phyloP scores from a whole-genome alignment of 2,888 invertebrate species.

The Heliconius aoede region DNA sequence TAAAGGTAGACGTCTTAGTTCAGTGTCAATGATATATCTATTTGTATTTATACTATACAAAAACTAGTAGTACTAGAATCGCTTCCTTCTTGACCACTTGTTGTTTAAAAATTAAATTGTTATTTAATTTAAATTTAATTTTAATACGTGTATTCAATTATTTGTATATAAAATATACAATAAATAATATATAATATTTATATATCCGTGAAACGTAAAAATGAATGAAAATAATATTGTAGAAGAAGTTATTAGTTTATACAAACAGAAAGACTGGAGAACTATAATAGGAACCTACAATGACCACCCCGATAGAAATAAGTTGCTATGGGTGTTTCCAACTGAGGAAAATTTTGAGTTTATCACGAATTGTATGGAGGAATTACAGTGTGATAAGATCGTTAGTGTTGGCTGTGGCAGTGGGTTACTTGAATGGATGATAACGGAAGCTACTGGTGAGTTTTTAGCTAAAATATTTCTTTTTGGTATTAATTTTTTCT shows the following conservation, averaged over 20 bases:
- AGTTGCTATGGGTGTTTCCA: slow-evolving; percentile 90
- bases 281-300: slow-evolving; percentile 74
- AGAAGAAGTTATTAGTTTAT: slow-evolving; percentile 65
- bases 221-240: slow-evolving; percentile 72
- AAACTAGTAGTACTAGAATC: not conserved
- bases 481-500: not conserved
- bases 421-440: slow-evolving; percentile 92
- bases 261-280: slow-evolving; percentile 76
- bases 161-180: too few species aligned
- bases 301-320: slow-evolving; percentile 79
- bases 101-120: not conserved
- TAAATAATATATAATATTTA: too few species aligned
- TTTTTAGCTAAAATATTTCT: not conserved
- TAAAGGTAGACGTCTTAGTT: slow-evolving; percentile 41
- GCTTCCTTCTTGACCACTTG: not conserved
- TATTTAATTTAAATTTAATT: too few species aligned
- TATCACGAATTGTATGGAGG: slow-evolving; percentile 74
- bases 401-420: slow-evolving; percentile 91
- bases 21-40: slow-evolving; percentile 48
- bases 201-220: not conserved
- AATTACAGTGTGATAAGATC: slow-evolving; percentile 76
- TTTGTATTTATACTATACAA: slow-evolving; percentile 20
- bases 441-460: slow-evolving; percentile 86
- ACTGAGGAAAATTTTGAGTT: slow-evolving; percentile 85
- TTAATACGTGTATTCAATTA: not conserved